Conservation (phyloP, 2,113 vertebrate genomes). For the human (Homo sapiens) region DNA sequence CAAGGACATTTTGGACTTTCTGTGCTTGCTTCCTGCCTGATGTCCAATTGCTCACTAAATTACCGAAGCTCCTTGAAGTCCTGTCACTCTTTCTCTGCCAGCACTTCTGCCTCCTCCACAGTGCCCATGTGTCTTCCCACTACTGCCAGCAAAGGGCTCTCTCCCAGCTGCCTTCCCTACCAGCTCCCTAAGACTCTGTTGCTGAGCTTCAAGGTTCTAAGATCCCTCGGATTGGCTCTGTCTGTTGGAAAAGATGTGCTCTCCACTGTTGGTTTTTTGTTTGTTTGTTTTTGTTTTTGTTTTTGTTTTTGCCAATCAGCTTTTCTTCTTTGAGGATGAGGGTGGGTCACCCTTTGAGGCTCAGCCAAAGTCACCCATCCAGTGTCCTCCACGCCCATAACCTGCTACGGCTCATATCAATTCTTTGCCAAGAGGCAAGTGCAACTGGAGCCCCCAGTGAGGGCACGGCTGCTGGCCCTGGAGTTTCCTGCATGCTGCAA, state of each 20-base stretch:
- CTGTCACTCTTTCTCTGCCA: background rate
- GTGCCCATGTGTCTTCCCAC: background rate
- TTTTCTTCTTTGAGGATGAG: background rate
- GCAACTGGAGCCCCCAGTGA: background rate
- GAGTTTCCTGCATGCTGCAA: background rate
- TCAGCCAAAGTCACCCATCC: background rate
- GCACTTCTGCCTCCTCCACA: background rate
- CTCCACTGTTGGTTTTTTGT: background rate
- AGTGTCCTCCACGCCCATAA: background rate
- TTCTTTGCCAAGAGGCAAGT: background rate
- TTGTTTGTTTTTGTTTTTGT: too few species aligned
- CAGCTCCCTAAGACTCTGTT: background rate
- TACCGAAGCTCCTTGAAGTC: background rate
- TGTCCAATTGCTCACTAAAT: background rate
- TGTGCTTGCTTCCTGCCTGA: background rate
- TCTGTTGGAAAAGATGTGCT: background rate
- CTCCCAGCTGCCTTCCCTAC: background rate
- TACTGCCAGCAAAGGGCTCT: background rate
- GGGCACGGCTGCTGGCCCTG: background rate
- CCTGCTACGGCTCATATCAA: background rate
- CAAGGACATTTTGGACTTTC: background rate
- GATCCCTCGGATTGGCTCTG: background rate
- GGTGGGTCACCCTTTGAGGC: background rate
- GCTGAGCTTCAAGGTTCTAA: background rate
- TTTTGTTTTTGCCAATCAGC: background rate